These are phyloP conservation scores for Ips typographus DNA, from an alignment of 1,140 invertebrate species.

Conservation along the genomic window DNA sequence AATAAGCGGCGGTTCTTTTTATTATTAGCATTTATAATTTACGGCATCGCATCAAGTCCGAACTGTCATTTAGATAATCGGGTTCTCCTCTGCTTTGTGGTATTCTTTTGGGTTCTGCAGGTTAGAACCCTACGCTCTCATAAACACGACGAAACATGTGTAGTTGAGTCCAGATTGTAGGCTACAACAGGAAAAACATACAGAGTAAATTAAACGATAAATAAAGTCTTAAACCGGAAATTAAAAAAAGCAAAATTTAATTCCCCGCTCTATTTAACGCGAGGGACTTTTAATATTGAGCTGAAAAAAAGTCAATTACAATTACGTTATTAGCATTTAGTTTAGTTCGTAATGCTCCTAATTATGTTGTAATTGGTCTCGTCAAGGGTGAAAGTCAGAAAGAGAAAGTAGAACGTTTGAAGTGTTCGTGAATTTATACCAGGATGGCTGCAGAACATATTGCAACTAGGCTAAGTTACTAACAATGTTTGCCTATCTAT, in stretches of 20 bases:
- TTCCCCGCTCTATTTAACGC: conserved; percentile 9
- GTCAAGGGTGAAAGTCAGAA: conserved; percentile 33
- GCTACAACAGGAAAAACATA: too few species aligned
- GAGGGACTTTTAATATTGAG: conserved; percentile 6
- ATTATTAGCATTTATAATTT: conserved; percentile 11
- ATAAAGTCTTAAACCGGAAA: neutral
- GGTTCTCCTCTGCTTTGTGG: neutral
- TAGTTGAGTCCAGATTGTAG: too few species aligned
- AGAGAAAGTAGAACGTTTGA: conserved; percentile 25
- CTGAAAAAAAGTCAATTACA: conserved; percentile 14
- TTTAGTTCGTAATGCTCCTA: conserved; percentile 21
- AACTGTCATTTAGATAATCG: neutral
- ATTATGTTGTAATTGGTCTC: conserved; percentile 29
- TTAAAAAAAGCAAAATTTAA: conserved; percentile 1
- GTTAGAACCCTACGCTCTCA: too few species aligned
- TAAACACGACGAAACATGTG: too few species aligned
- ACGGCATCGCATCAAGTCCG: neutral
- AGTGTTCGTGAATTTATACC: conserved; percentile 8
- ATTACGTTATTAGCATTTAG: conserved; percentile 29
- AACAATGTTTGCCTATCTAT: too few species aligned
- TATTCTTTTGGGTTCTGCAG: neutral
- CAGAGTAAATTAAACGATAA: too few species aligned
- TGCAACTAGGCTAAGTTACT: neutral
- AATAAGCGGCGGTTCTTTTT: conserved; percentile 4
- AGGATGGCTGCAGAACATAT: conserved; percentile 1